Percentiles rank a stretch among this genome's conserved stretches.
phyloP scores from a whole-genome alignment of 2,797 vertebrate genomes.

The Presbytis comata region DNA sequence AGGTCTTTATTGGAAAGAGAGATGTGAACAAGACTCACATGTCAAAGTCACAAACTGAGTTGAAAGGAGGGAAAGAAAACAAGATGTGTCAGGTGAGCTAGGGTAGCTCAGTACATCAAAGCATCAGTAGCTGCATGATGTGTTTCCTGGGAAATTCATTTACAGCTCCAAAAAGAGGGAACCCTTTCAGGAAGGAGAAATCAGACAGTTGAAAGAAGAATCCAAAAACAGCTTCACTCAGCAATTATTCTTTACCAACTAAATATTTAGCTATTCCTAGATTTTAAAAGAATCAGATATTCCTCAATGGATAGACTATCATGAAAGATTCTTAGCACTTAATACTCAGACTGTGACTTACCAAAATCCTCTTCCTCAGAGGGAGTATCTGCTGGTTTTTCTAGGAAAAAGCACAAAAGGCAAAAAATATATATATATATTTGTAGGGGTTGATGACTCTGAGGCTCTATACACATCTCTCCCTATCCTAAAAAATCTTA shows the following conservation, averaged over 20 bases:
- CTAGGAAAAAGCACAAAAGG: conserved; percentile 64
- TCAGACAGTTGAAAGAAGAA: not conserved
- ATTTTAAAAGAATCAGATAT: not conserved
- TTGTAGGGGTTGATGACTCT: not conserved
- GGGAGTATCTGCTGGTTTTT: not conserved
- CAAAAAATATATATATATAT: not conserved
- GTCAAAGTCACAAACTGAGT: not conserved
- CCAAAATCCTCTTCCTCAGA: not conserved
- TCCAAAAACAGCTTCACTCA: not conserved
- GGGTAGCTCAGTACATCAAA: too few relatives aligned
- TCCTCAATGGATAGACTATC: not conserved
- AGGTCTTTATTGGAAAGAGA: not conserved
- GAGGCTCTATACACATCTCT: not conserved
- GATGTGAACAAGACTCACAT: not conserved
- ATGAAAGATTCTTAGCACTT: conserved; percentile 10
- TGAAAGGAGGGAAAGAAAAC: not conserved
- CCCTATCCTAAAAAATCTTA: not conserved
- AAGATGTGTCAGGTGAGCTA: not conserved
- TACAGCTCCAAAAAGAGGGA: not conserved
- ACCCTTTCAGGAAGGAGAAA: not conserved
- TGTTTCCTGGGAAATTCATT: not conserved
- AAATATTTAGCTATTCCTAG: not conserved
- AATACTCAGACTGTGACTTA: conserved; percentile 22
- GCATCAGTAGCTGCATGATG: not conserved
- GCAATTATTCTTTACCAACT: not conserved